A percentile compares a stretch with the other conserved stretches of the same genome.
Conservation (phyloP, 1,140 invertebrate species). For the Psix sp. region DNA sequence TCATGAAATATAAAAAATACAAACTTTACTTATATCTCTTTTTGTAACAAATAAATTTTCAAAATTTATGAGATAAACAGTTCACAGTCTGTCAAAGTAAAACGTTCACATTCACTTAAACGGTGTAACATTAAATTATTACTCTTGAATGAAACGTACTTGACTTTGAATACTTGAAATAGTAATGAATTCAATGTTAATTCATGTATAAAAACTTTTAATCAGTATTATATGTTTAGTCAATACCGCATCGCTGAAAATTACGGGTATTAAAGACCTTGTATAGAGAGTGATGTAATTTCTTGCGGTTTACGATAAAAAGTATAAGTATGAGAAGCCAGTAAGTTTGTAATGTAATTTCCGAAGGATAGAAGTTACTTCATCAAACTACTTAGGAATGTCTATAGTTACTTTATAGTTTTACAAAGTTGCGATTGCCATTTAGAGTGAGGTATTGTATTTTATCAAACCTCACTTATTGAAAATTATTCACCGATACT, state of each 20-base stretch:
- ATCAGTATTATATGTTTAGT: constrained; percentile 42
- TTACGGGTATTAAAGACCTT: constrained; percentile 14
- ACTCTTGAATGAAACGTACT: constrained; percentile 1
- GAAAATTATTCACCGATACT: background rate
- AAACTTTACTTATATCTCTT: no score
- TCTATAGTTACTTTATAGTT: constrained; percentile 35
- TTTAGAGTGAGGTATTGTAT: constrained; percentile 9
- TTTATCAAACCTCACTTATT: background rate
- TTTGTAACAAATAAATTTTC: no score
- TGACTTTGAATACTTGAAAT: constrained; percentile 1
- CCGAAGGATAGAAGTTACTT: constrained; percentile 42
- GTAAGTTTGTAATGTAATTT: constrained; percentile 50
- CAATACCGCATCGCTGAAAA: constrained; percentile 31
- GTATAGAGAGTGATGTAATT: constrained; percentile 38
- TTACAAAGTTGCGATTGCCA: constrained; percentile 21
- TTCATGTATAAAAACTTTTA: constrained; percentile 30
- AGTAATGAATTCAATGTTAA: constrained; percentile 12
- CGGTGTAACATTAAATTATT: no score
- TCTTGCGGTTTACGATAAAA: constrained; percentile 41
- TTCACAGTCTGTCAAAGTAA: no score
- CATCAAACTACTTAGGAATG: constrained; percentile 40
- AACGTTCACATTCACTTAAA: no score
- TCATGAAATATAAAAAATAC: no score
- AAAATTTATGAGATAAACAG: no score
- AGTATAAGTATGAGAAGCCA: constrained; percentile 36